Base-by-base conservation (phyloP, 2,113 vertebrate genomes). In the Lophius piscatorius region DNA sequence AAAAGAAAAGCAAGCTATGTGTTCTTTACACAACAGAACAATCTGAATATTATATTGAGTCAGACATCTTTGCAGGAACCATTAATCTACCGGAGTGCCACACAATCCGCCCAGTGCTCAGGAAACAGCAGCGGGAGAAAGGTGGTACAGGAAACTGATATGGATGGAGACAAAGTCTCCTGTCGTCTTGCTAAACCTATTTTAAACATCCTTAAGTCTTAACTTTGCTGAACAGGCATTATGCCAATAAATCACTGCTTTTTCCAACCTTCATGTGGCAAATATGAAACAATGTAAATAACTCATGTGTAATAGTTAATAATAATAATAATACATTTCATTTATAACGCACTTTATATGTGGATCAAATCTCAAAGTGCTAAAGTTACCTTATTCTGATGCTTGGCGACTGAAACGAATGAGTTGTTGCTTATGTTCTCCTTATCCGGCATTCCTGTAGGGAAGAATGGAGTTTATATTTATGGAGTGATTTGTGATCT, bases 381-480 rank as follows among this genome's bases (percentile, higher is more conserved):
- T 12, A 18, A 57, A 26, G 9, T 6, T 93, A 98, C 95, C 94
- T 96, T 95, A 74, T 74, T 93, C 84, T 87, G 92, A 41, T 94
- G 93, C 87, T 94, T 94, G 81, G 93, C 90, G 81, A 91, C 65
- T 42, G 94, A 90, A 49, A 92, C 94, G 81, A 91, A 80, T 13
- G 89, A 84, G 74, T 76, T 91, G 80, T 84, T 92, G 84, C 92
- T 94, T 83, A 96, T 91, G 70, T 92, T 91, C 42, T 98, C 95
- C 90, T 96, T 98, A 87, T 97, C 94, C 35, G 94, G 92, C 91
- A 95, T 92, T 88, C 94, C 96, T 99, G 71, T 3, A 68, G 79
- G 68, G 23, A 85, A 41, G 57, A 64, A 49, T 16, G 59, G 2
- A 49, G 2, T 3, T 18, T 7, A 10, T n/a, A 12, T 38, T 64